Evolutionary conservation across 1,140 invertebrate genomes (phyloP).

Genomic region (Drosophila miranda): DNA sequence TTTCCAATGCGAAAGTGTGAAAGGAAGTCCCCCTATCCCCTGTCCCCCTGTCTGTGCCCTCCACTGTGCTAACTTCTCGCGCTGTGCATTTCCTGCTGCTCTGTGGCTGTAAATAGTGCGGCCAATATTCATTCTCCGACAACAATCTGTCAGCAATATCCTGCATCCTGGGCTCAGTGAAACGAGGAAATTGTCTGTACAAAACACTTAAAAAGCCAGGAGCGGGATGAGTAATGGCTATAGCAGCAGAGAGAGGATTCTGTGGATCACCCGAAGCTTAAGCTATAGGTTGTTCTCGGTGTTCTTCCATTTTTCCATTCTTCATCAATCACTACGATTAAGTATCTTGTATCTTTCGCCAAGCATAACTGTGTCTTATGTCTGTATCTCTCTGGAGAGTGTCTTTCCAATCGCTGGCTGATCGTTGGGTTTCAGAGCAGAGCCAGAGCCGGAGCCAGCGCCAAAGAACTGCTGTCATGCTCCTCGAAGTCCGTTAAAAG

Average conservation of each 20-base stretch:
- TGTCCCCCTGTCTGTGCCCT: neutral
- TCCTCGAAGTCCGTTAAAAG: conserved; percentile 28
- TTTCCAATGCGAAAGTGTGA: conserved; percentile 1
- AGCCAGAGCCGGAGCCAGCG: conserved; percentile 9
- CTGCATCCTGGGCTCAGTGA: conserved; percentile 41
- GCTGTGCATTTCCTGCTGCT: conserved; percentile 38
- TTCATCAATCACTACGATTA: too few species aligned
- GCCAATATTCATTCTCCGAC: conserved; percentile 21
- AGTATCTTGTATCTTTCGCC: conserved; percentile 1
- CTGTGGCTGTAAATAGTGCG: conserved; percentile 22
- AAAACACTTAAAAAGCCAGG: too few species aligned
- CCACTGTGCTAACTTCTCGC: conserved; percentile 4
- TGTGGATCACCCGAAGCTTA: too few species aligned
- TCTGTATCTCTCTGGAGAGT: neutral
- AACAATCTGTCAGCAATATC: conserved; percentile 63
- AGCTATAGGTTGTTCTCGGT: too few species aligned
- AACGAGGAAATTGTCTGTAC: conserved; percentile 18
- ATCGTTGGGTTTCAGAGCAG: conserved; percentile 4
- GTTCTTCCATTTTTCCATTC: too few species aligned
- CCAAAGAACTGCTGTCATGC: conserved; percentile 10
- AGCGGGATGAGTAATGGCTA: too few species aligned
- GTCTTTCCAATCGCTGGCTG: conserved; percentile 32
- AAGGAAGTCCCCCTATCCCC: conserved; percentile 12
- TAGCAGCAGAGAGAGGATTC: too few species aligned
- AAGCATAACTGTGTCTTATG: conserved; percentile 10